Conservation (phyloP, 2,113 vertebrate species). For the Trachemys scripta region DNA sequence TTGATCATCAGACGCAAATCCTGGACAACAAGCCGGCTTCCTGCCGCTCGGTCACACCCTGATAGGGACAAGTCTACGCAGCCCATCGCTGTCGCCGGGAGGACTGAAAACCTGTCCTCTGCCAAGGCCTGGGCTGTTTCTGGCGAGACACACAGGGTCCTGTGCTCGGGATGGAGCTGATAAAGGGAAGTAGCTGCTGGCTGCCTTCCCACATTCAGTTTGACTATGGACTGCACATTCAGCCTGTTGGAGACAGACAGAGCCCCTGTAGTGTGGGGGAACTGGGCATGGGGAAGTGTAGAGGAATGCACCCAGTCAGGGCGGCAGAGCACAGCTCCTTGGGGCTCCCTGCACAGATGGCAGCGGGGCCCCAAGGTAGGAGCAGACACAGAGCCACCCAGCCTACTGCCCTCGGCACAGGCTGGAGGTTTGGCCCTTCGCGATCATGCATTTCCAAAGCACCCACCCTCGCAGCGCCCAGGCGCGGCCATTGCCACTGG, state of each 20-base stretch:
- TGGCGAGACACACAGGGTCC: background rate
- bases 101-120: background rate
- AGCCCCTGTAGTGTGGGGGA: too few species aligned
- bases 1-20: background rate
- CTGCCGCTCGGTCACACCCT: too few species aligned
- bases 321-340: background rate
- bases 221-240: background rate
- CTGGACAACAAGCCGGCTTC: background rate
- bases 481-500: background rate
- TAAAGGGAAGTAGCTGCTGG: background rate
- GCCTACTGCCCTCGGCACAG: background rate
- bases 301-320: background rate
- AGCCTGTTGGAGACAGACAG: background rate
- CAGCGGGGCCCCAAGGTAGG: background rate
- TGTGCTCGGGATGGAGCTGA: background rate
- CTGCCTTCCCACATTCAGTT: background rate
- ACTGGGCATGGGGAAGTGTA: background rate
- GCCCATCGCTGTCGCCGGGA: too few species aligned
- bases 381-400: background rate
- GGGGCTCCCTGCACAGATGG: too few species aligned
- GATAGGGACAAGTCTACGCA: background rate
- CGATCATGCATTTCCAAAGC: background rate
- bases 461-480: background rate
- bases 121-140: background rate
- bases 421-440: background rate